A percentile compares a stretch with the other conserved stretches of the same genome.
Evolutionary conservation across 2,797 vertebrate genomes (phyloP).

Genomic region (Coregonus suidteri): DNA sequence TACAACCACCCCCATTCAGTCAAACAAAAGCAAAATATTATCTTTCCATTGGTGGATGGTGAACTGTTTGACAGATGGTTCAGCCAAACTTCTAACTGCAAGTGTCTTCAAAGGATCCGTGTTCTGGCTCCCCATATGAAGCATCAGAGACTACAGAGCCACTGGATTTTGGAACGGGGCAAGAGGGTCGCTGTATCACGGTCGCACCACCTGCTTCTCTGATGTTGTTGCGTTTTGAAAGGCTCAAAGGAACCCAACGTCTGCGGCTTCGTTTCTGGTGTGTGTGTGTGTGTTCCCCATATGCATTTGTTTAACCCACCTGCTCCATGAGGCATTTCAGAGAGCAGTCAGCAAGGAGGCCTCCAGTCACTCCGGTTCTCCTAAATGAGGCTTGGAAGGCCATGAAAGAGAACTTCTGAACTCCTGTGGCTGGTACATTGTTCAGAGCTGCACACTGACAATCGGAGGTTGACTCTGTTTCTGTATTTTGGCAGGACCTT

Average conservation of each 20-base stretch:
- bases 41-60: neutral
- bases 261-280: conserved; percentile 1
- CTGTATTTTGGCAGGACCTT: neutral
- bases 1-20: conserved; percentile 7
- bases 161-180: conserved; percentile 35
- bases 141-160: conserved; percentile 17
- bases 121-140: conserved; percentile 43
- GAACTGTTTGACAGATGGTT: conserved; percentile 35
- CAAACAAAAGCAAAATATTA: conserved; percentile 14
- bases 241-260: conserved; percentile 31
- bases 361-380: conserved; percentile 17
- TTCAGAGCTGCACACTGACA: conserved; percentile 1
- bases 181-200: conserved; percentile 24
- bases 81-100: conserved; percentile 32
- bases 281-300: conserved; percentile 26
- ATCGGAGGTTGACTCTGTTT: neutral
- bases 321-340: conserved; percentile 31
- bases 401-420: conserved; percentile 25
- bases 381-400: conserved; percentile 5
- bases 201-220: conserved; percentile 54
- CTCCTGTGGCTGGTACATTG: neutral
- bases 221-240: conserved; percentile 39
- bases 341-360: conserved; percentile 19
- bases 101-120: conserved; percentile 35
- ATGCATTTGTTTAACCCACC: conserved; percentile 45